Evolutionary conservation across 92 coral and sea anemone species (phyloP).

Genomic region (Actinostola sp.): DNA sequence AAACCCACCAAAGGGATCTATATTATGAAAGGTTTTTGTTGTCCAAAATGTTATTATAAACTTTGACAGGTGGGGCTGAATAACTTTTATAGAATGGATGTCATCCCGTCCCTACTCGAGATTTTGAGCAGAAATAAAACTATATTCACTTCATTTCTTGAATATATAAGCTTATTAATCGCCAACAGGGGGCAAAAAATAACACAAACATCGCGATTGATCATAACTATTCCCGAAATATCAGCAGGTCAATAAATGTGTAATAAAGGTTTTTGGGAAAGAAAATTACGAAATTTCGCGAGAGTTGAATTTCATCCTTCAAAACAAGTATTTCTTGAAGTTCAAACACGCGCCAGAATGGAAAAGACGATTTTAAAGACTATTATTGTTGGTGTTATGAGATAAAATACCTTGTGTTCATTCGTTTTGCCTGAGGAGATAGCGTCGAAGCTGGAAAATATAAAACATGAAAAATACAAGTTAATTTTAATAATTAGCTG

Average conservation of each 20-base stretch:
- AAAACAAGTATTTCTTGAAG: no score
- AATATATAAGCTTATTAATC: no score
- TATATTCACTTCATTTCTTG: no score
- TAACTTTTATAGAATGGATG: background rate
- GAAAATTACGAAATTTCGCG: no score
- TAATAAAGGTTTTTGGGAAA: no score
- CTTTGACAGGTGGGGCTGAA: background rate
- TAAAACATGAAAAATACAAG: background rate
- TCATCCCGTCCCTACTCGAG: background rate
- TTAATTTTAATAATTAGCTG: no score
- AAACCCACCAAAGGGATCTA: background rate
- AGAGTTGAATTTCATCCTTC: background rate
- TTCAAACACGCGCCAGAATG: no score
- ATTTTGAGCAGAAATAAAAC: no score
- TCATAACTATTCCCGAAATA: no score
- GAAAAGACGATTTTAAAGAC: background rate
- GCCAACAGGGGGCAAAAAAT: no score
- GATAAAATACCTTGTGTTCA: background rate
- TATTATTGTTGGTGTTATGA: background rate
- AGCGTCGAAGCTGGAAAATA: slow-evolving; percentile 16
- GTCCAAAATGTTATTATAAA: background rate
- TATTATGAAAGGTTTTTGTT: background rate
- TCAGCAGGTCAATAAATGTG: no score
- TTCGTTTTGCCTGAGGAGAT: background rate
- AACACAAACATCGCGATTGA: no score